Percentiles rank a stretch among this genome's conserved stretches.
Evolutionary conservation across 2,113 vertebrate genomes (phyloP).

Genomic region (Sylvietta virens): DNA sequence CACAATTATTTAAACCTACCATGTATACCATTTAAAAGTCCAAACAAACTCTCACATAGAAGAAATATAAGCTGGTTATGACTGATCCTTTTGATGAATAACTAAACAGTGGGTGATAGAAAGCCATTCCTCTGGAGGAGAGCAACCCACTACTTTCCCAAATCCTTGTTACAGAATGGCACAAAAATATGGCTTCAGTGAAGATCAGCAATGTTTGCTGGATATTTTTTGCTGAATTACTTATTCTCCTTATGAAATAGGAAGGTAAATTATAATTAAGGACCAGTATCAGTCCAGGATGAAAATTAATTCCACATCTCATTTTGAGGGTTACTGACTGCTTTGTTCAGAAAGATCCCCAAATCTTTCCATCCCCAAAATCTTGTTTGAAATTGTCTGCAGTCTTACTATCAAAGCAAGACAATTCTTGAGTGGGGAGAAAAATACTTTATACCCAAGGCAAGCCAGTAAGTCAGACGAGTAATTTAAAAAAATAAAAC

Average conservation of each 20-base stretch:
- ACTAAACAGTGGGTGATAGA: neutral
- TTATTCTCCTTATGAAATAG: neutral
- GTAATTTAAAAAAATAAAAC: neutral
- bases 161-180: neutral
- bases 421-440: neutral
- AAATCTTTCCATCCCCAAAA: neutral
- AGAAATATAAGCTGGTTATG: neutral
- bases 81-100: neutral
- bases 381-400: neutral
- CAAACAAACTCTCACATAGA: neutral
- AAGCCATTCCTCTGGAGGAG: neutral
- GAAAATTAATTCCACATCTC: neutral
- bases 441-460: neutral
- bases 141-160: neutral
- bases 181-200: rapidly evolving
- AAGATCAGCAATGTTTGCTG: neutral
- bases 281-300: neutral
- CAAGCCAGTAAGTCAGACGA: neutral
- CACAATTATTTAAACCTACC: neutral
- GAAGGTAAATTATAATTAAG: neutral
- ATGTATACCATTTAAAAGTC: neutral
- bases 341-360: neutral
- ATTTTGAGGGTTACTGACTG: neutral
- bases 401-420: neutral
- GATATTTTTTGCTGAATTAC: neutral